Evolutionary conservation across 2,113 vertebrate species (phyloP).

Genomic region (Tinamus guttatus): DNA sequence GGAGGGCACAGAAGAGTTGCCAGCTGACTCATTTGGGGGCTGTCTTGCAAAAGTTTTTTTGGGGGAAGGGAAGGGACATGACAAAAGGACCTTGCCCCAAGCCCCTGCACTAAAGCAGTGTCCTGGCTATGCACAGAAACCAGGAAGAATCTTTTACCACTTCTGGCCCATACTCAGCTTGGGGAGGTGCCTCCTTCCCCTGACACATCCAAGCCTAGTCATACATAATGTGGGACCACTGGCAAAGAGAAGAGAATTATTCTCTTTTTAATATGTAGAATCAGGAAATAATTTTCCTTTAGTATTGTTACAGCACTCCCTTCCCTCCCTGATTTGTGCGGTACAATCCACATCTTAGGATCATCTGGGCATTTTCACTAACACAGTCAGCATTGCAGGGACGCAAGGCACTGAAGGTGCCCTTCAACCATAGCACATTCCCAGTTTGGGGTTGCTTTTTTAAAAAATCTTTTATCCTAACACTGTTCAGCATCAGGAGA

Average conservation of each 20-base stretch:
- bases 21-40: not conserved
- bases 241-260: too few species aligned
- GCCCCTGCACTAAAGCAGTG: accelerated
- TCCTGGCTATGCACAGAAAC: not conserved
- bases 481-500: not conserved
- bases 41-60: not conserved
- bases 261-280: accelerated
- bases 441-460: not conserved
- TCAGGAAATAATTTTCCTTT: not conserved
- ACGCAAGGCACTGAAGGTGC: not conserved
- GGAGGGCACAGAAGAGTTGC: not conserved
- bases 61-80: too few species aligned
- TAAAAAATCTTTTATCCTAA: not conserved
- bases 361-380: not conserved
- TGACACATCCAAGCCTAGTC: not conserved
- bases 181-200: not conserved
- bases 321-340: not conserved
- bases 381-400: not conserved
- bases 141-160: not conserved
- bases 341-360: not conserved
- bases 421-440: not conserved
- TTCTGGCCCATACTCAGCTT: not conserved
- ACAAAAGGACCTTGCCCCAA: not conserved
- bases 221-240: not conserved
- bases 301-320: not conserved